These are phyloP conservation scores for Stenolophus ochropezus DNA, from an alignment of 2,888 invertebrate genomes.

Conservation along the genomic window DNA sequence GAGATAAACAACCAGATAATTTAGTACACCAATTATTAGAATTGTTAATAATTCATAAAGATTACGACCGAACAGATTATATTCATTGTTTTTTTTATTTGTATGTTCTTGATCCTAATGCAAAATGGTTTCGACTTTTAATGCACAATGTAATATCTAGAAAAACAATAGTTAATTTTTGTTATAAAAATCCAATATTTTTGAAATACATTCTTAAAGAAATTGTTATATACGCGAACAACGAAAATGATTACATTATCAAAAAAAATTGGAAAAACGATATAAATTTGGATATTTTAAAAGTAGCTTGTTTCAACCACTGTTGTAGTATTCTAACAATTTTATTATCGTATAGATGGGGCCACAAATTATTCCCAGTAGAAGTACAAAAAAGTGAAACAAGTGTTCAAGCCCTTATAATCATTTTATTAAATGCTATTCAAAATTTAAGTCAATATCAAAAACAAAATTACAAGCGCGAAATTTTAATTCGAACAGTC, in stretches of 20 bases:
- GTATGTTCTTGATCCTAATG: constrained; percentile 62
- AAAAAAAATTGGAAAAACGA: constrained; percentile 24
- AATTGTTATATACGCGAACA: constrained; percentile 23
- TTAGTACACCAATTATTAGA: constrained; percentile 61
- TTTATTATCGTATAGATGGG: constrained; percentile 53
- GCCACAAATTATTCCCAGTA: constrained; percentile 56
- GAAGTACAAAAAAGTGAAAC: constrained; percentile 44
- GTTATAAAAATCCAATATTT: constrained; percentile 43
- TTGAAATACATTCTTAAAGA: constrained; percentile 40
- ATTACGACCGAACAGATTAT: constrained; percentile 50
- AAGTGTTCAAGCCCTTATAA: constrained; percentile 20
- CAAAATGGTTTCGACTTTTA: constrained; percentile 63
- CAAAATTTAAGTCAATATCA: constrained; percentile 11
- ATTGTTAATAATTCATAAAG: constrained; percentile 57
- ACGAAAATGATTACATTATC: not conserved
- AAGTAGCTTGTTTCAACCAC: constrained; percentile 54
- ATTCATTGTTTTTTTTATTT: constrained; percentile 61
- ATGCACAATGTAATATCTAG: constrained; percentile 61
- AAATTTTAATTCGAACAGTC: constrained; percentile 56
- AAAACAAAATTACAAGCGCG: constrained; percentile 53
- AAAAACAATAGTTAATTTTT: constrained; percentile 59
- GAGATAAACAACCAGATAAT: constrained; percentile 62
- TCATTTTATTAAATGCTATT: constrained; percentile 19
- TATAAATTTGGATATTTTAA: constrained; percentile 28
- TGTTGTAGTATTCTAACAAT: constrained; percentile 48